Evolutionary conservation across 2,888 invertebrate species (phyloP), one percentile per base, ranked within the genome.

Genomic region (Bibio marci): DNA sequence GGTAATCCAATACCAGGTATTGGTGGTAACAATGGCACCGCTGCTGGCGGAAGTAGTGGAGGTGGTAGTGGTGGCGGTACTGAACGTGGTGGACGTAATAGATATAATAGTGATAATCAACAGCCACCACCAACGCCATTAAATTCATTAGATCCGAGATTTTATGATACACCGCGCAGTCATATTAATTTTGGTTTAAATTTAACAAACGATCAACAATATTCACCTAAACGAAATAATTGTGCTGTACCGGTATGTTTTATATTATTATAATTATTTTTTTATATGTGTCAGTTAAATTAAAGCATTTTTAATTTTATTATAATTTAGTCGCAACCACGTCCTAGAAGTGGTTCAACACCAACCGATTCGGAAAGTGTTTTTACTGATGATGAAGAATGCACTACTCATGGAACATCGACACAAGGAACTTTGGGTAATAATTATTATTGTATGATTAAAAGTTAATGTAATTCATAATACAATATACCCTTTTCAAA

Each of bases 311-410:
- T 13, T 17, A 34, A 22, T n/a, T n/a, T 13, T 5, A n/a, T 30
- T 30, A 30, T 30, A 11, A 11, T 52, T n/a, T 46, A 67, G 69
- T 46, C 49, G 46, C 45, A 43, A 40, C 43, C 42, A 39, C 49
- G 41, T 43, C 45, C 47, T 37, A 48, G 51, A 31, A 51, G 52
- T 45, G 55, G 56, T 31, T 57, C 58, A 35, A 62, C 61, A 34
- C 73, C 73, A n/a, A 75, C 76, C 0, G 72, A 76, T 53, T 75
- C 76, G 0, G 72, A 76, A 53, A 75, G 73, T 50, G 73, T 76
- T 4, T 75, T 76, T 46, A 76, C 75, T 7, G 77, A 78, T 49
- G 77, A 78, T 45, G 76, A 76, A 49, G 76, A 76, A 50, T 76
- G 71, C 69, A 57, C 64, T 3, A 63, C 66, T 46, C 68, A 71